Evolutionary conservation across 2,797 vertebrate genomes (phyloP), one percentile per base, ranked within the genome.

Genomic region (Denticeps clupeoides): DNA sequence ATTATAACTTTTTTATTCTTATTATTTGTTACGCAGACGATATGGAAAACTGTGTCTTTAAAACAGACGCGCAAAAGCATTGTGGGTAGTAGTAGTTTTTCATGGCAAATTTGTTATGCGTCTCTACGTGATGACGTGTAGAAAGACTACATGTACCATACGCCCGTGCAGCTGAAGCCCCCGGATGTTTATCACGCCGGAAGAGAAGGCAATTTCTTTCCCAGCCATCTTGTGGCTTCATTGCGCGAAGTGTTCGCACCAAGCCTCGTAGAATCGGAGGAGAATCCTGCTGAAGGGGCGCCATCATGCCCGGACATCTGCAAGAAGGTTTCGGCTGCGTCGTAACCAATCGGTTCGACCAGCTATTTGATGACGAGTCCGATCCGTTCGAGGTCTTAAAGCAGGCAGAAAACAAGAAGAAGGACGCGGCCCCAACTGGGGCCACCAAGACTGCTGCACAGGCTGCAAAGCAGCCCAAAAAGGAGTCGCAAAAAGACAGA

Each of bases 271-370:
- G 90, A 90, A 97, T 97, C 91, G 83, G 87, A 89, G 88, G 81
- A 89, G 82, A 87, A 95, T 93, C 90, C 87, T 86, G 86, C 87
- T 87, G 85, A 85, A 82, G 83, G 89, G 91, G 88, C 89, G 82
- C 88, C 91, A 97, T 94, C 92, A 97, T 97, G 93, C 93, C 93
- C 86, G 92, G 90, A 81, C 89, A 97, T 81, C 84, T 97, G 87
- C 93, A 97, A 89, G 91, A 97, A 85, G 90, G 90, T 80, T 97
- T 92, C 80, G 88, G 92, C 80, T 96, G 93, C 67, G 83, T 92
- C 78, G 91, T 97, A 73, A 83, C 90, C 80, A 97, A 97, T 79
- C 90, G 92, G 70, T 97, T 94, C 81, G 92, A 94, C 83, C 89
- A 96, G 67, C 73, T 97, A 88, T 95, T 96, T 81, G 93, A 97